phyloP scores from a whole-genome alignment of 2,113 vertebrate species.

The Polyodon spathula region DNA sequence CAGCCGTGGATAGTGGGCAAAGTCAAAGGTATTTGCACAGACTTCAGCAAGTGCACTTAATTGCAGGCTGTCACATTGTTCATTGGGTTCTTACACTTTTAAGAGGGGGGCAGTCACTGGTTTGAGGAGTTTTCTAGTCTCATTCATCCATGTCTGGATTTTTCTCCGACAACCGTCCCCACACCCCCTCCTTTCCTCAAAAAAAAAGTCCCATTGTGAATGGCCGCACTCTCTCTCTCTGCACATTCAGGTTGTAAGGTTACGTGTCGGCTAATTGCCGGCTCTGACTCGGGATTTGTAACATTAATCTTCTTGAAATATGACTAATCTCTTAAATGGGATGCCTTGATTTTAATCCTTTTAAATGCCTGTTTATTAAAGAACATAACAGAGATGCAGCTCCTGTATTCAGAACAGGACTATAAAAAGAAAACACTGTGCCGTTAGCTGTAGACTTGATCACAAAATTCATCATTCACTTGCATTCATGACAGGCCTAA shows the following conservation, averaged over 20 bases:
- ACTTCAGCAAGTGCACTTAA: slow-evolving; percentile 8
- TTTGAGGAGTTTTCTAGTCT: neutral
- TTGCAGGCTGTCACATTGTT: slow-evolving; percentile 9
- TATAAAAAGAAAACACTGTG: no score
- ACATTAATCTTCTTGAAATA: slow-evolving; percentile 6
- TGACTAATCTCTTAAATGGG: neutral
- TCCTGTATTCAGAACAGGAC: neutral
- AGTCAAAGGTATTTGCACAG: slow-evolving; percentile 8
- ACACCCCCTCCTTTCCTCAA: neutral
- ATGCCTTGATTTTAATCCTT: neutral
- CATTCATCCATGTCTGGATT: neutral
- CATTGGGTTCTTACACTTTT: slow-evolving; percentile 11
- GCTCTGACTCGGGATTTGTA: neutral
- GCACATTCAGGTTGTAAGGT: neutral
- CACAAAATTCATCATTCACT: no score
- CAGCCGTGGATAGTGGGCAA: neutral
- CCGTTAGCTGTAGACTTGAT: no score
- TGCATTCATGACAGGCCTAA: no score
- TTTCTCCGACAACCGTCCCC: neutral
- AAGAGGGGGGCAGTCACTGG: neutral
- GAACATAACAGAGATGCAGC: neutral
- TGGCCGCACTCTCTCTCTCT: neutral
- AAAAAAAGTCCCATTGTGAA: neutral
- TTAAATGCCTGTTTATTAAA: neutral
- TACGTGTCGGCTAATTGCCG: slow-evolving; percentile 2